Evolutionary conservation across 1,140 invertebrate species (phyloP), one percentile per base, ranked within the genome.

Genomic region (Ceratosolen fusciceps): DNA sequence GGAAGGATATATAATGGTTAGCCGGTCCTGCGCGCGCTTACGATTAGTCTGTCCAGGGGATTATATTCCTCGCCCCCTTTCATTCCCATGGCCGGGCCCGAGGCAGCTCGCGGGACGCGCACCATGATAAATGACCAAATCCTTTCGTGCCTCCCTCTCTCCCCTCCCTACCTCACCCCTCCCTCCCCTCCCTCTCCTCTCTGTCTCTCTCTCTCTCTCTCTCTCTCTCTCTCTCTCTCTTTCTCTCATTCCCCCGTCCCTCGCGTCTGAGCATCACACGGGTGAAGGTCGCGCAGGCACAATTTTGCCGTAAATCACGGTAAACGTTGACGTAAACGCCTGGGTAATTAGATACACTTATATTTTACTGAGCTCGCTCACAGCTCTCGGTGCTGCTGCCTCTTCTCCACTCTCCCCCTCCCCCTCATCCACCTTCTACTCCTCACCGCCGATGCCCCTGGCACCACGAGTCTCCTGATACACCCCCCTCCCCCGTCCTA

Each of bases 261-360:
- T 73, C 56, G 82, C 77, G 76, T 74, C 80, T 84, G 83, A 68
- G 68, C 82, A 78, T 83, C 80, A 81, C 80, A 81, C 78, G 85
- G 82, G 80, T 88, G 86, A 90, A 90, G 88, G 89, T 90, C 88
- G 86, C 83, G 70, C 60, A 83, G 43, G 68, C 82, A 88, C 88
- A 89, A 90, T 90, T 89, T 89, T 83, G 87, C 80, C 85, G 88
- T 90, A 90, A 90, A 90, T 90, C 89, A 90, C 82, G 77, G 86
- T 86, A 89, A 90, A 90, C 83, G 87, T 89, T 89, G 88, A 90
- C 87, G 88, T 89, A 88, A 90, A 90, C 87, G 86, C 84, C 86
- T 86, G 83, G 84, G 85, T 90, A 90, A 90, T 89, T 90, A 90
- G 88, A 90, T 89, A 90, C 84, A 89, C 88, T 89, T 77, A 77